phyloP scores from a whole-genome alignment of 2,113 vertebrate genomes.

The Prunella himalayana region DNA sequence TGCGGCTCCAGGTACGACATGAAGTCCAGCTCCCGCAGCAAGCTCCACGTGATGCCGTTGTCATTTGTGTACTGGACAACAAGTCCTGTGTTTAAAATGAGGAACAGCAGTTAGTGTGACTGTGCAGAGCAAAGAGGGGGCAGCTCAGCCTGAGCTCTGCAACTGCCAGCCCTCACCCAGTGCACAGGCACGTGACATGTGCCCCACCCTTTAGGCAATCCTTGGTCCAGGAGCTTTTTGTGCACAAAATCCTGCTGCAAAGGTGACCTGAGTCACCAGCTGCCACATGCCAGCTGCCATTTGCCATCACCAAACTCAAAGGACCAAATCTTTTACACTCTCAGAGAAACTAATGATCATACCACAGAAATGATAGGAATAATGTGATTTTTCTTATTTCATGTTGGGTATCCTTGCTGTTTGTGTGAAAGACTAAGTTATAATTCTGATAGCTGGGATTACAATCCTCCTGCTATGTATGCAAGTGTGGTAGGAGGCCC shows the following conservation, averaged over 20 bases:
- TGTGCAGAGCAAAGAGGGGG: neutral
- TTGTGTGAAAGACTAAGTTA: neutral
- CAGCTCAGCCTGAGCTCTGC: neutral
- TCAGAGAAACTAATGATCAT: neutral
- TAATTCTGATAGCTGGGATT: neutral
- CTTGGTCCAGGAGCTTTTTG: neutral
- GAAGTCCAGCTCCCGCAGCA: slow-evolving; percentile 91
- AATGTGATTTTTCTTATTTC: neutral
- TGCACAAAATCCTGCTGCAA: neutral
- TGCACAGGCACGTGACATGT: neutral
- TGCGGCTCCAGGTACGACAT: slow-evolving; percentile 92
- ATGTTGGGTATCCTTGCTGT: neutral
- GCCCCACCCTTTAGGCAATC: neutral
- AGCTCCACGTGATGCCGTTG: slow-evolving; percentile 91
- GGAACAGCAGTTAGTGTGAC: slow-evolving; percentile 4
- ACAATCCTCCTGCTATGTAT: neutral
- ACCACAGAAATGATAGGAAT: neutral
- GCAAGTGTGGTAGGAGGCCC: too few species aligned
- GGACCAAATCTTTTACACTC: neutral
- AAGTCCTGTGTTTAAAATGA: slow-evolving; percentile 76
- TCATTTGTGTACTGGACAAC: slow-evolving; percentile 93
- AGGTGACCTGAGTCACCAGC: neutral
- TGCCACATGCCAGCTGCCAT: neutral
- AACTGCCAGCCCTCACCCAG: fast-evolving
- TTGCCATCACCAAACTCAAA: neutral